Conservation (phyloP, 1,140 invertebrate species). For the Amyelois transitella region DNA sequence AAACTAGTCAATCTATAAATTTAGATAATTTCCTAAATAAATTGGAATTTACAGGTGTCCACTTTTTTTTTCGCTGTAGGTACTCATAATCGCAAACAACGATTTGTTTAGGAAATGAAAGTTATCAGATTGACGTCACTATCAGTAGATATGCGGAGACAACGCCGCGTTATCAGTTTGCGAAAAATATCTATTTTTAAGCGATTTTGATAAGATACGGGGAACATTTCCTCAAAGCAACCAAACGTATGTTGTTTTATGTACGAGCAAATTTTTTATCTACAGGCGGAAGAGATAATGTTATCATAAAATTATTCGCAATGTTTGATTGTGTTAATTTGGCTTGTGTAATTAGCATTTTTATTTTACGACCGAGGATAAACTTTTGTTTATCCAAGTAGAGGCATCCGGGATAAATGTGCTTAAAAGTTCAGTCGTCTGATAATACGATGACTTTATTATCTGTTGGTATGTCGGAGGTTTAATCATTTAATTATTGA, state of each 20-base stretch:
- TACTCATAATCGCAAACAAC: not conserved
- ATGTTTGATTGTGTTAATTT: constrained; percentile 25
- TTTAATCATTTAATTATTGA: no score
- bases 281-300: constrained; percentile 45
- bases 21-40: no score
- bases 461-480: no score
- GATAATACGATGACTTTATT: no score
- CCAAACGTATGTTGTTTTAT: not conserved
- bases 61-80: no score
- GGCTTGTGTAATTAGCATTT: not conserved
- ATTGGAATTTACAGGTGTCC: no score
- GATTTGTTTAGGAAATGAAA: not conserved
- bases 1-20: no score
- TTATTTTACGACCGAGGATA: not conserved
- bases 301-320: constrained; percentile 13
- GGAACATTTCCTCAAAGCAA: constrained; percentile 51
- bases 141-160: not conserved
- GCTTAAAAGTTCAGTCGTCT: no score
- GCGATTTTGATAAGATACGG: constrained; percentile 31
- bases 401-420: no score
- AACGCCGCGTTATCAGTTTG: constrained; percentile 21
- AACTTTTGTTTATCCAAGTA: no score
- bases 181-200: constrained; percentile 31
- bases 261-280: constrained; percentile 10
- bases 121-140: not conserved